Percentiles rank a stretch among this genome's conserved stretches.
Evolutionary conservation across 2,797 vertebrate genomes (phyloP).

Genomic region (Thunnus albacares): DNA sequence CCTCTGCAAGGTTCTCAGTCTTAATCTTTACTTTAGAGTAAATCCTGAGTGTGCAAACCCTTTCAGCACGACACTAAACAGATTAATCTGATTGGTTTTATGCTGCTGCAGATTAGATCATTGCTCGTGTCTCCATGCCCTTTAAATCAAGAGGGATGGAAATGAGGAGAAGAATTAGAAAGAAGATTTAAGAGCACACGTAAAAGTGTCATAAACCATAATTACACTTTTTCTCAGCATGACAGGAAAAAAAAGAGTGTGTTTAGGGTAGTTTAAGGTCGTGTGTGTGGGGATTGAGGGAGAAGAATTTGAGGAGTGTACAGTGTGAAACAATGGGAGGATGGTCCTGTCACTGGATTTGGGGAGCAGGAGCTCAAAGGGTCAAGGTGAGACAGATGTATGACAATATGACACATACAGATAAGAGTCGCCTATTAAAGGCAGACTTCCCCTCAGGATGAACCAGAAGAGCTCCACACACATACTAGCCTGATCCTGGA

Average conservation of each 20-base stretch:
- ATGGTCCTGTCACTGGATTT: conserved; percentile 71
- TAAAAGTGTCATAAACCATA: conserved; percentile 1
- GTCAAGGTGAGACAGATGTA: conserved; percentile 79
- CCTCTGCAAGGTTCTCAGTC: conserved; percentile 4
- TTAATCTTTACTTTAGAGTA: not conserved
- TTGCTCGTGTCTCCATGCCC: conserved; percentile 1
- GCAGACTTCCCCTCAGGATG: conserved; percentile 15
- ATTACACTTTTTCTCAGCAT: not conserved
- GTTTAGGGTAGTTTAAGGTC: not conserved
- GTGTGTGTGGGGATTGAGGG: not conserved
- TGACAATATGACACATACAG: conserved; percentile 56
- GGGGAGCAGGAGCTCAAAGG: conserved; percentile 47
- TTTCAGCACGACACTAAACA: conserved; percentile 8
- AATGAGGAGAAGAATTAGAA: not conserved
- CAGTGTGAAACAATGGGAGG: conserved; percentile 82
- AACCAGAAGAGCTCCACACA: conserved; percentile 28
- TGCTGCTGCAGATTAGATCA: conserved; percentile 38
- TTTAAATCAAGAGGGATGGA: conserved; percentile 30
- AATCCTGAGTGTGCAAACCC: conserved; percentile 28
- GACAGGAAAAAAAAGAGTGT: not conserved
- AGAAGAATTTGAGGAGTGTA: conserved; percentile 1
- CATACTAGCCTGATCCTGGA: conserved; percentile 20
- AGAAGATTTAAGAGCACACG: not conserved
- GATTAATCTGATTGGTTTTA: conserved; percentile 43
- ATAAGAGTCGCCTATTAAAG: conserved; percentile 77